Conservation (phyloP, 2,113 vertebrate species). For the Actenoides lindsayi region DNA sequence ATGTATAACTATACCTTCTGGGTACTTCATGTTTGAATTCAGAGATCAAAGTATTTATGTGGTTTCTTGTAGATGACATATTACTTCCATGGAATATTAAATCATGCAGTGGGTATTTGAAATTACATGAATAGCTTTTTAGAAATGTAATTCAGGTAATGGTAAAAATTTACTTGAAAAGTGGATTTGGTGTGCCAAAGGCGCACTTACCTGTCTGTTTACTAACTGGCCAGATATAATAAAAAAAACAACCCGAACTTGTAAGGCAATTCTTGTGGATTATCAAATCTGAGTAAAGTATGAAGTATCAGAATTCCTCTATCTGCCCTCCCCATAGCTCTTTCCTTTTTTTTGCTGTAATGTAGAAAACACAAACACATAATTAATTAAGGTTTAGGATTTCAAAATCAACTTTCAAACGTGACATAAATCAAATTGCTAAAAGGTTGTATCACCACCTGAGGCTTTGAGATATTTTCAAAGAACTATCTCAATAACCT, state of each 20-base stretch:
- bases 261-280: neutral
- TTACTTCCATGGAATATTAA: neutral
- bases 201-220: neutral
- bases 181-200: neutral
- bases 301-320: rapidly evolving
- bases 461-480: neutral
- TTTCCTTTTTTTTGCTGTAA: neutral
- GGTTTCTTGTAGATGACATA: neutral
- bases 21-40: neutral
- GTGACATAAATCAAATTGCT: neutral
- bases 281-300: neutral
- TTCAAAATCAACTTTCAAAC: neutral
- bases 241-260: rapidly evolving
- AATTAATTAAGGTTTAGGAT: neutral
- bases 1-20: neutral
- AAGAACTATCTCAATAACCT: neutral
- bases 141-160: neutral
- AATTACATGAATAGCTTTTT: neutral
- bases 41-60: neutral
- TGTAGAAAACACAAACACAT: neutral
- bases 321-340: neutral
- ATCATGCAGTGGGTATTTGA: neutral
- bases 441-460: neutral
- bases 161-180: neutral
- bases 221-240: neutral